Evolutionary conservation across 2,888 invertebrate genomes (phyloP).

Genomic region (Epistrophe grossulariae): DNA sequence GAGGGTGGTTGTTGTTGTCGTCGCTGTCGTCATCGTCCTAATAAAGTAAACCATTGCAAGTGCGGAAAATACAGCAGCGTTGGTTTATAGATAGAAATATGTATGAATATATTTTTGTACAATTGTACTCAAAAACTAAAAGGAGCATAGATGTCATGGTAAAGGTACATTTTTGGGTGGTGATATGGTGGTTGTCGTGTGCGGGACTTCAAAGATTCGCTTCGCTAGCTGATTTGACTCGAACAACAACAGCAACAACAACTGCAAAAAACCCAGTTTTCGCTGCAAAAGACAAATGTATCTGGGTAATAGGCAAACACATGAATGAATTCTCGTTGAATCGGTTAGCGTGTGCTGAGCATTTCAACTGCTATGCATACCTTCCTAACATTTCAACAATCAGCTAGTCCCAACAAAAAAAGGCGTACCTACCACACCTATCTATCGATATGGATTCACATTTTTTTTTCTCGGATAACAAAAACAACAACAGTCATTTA

Average conservation of each 20-base stretch:
- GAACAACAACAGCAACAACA: conserved; percentile 26
- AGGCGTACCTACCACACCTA: background rate
- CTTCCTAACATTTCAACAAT: background rate
- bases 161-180: conserved; percentile 8
- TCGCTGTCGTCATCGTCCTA: conserved; percentile 21
- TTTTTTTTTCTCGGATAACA: conserved; percentile 29
- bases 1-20: background rate
- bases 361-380: background rate
- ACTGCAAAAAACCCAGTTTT: background rate
- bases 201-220: conserved; percentile 40
- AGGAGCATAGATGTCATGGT: conserved; percentile 10
- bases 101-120: background rate
- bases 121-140: conserved; percentile 43
- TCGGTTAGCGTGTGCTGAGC: conserved; percentile 38
- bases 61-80: background rate
- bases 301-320: conserved; percentile 70
- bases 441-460: background rate
- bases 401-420: conserved; percentile 12
- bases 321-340: conserved; percentile 63
- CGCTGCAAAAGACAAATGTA: conserved; percentile 60
- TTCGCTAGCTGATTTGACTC: conserved; percentile 51
- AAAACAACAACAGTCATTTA: conserved; percentile 24
- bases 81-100: background rate
- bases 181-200: background rate
- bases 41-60: conserved; percentile 53